These are phyloP conservation scores for Phytoseiulus persimilis DNA, from an alignment of 2,888 invertebrate species.

Conservation along the genomic window DNA sequence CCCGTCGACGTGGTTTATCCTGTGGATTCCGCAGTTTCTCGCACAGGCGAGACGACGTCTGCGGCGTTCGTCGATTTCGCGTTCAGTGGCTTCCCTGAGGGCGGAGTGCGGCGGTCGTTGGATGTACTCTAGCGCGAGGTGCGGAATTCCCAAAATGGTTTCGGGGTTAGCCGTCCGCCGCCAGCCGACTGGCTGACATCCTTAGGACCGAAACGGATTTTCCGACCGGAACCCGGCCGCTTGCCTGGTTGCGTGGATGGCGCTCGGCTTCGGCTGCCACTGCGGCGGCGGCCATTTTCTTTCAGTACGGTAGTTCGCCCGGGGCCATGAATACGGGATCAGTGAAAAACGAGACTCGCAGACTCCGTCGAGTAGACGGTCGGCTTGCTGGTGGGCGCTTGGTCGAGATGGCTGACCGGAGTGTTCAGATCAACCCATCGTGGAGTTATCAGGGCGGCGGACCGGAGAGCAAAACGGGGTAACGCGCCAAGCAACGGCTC, in stretches of 20 bases:
- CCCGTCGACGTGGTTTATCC: too few relatives aligned
- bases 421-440: not conserved
- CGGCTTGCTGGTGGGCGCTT: not conserved
- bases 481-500: not conserved
- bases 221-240: not conserved
- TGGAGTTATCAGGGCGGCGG: not conserved
- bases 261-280: not conserved
- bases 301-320: not conserved
- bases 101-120: not conserved
- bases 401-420: not conserved
- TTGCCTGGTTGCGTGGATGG: not conserved
- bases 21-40: too few relatives aligned
- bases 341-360: not conserved
- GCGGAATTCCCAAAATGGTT: not conserved
- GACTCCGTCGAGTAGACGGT: not conserved
- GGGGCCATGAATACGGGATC: not conserved
- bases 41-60: too few relatives aligned
- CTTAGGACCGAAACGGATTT: not conserved
- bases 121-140: not conserved
- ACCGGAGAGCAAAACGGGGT: not conserved
- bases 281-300: not conserved
- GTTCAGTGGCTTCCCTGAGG: not conserved
- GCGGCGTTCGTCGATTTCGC: not conserved
- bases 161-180: not conserved
- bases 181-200: not conserved